phyloP scores from a whole-genome alignment of 2,888 invertebrate species.

The Maniola hyperantus region DNA sequence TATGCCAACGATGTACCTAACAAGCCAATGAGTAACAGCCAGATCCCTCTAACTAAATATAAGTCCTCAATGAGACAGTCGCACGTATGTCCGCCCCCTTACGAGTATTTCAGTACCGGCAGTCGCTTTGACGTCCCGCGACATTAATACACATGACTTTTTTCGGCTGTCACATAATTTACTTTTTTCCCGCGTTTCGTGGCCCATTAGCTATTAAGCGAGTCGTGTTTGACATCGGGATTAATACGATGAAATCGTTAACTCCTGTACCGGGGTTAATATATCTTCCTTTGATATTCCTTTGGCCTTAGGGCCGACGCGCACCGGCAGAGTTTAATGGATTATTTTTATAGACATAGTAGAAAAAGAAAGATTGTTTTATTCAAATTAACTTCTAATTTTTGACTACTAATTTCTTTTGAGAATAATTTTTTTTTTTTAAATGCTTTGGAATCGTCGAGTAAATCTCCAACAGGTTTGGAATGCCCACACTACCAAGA shows the following conservation, averaged over 20 bases:
- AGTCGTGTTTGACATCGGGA: constrained; percentile 66
- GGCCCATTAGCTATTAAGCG: constrained; percentile 80
- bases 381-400: too few relatives aligned
- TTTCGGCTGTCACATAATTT: constrained; percentile 79
- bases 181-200: constrained; percentile 66
- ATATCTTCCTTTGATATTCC: constrained; percentile 36
- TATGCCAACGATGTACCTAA: too few relatives aligned
- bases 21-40: too few relatives aligned
- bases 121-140: constrained; percentile 77
- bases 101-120: constrained; percentile 72
- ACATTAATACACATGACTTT: constrained; percentile 79
- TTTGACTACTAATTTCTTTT: too few relatives aligned
- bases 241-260: constrained; percentile 66
- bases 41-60: too few relatives aligned
- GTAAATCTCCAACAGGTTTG: too few relatives aligned
- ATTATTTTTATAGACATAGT: too few relatives aligned
- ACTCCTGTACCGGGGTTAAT: constrained; percentile 49
- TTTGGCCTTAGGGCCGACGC: background rate
- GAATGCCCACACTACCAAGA: too few relatives aligned
- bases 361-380: too few relatives aligned
- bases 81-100: constrained; percentile 53
- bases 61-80: constrained; percentile 40
- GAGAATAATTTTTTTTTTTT: too few relatives aligned
- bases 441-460: too few relatives aligned
- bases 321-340: too few relatives aligned